Percentiles rank a stretch among this genome's conserved stretches.
Conservation (phyloP, 2,888 invertebrate genomes). For the Leptopterna dolabrata region DNA sequence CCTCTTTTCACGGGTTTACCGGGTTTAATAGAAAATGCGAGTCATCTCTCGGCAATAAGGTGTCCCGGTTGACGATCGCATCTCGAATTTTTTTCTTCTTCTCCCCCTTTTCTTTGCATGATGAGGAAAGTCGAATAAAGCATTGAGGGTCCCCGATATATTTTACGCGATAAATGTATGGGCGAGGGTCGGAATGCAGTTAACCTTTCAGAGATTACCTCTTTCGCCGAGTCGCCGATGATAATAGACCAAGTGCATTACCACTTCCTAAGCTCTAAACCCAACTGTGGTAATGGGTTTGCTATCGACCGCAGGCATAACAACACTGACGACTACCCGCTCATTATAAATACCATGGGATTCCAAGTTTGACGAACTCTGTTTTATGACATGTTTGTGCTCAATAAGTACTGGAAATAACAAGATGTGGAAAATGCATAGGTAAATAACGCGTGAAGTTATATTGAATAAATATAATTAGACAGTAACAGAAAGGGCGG, state of each 20-base stretch:
- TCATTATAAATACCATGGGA: too few species aligned
- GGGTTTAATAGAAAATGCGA: neutral
- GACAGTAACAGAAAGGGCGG: too few species aligned
- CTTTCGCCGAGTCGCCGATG: neutral
- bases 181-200: neutral
- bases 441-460: too few species aligned
- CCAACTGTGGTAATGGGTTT: neutral
- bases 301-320: neutral
- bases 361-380: too few species aligned
- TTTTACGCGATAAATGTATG: constrained; percentile 5
- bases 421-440: too few species aligned
- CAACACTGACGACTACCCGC: too few species aligned
- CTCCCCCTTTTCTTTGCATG: neutral
- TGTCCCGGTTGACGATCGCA: neutral
- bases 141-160: neutral
- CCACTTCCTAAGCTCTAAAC: neutral
- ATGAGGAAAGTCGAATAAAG: neutral
- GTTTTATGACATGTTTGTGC: too few species aligned
- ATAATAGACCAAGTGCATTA: neutral
- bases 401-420: too few species aligned
- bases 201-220: neutral
- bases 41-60: neutral
- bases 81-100: neutral
- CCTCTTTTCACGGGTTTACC: neutral
- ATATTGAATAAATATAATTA: too few species aligned